These are phyloP conservation scores for Iguana delicatissima DNA, from an alignment of 2,797 vertebrate species.

Conservation along the genomic window DNA sequence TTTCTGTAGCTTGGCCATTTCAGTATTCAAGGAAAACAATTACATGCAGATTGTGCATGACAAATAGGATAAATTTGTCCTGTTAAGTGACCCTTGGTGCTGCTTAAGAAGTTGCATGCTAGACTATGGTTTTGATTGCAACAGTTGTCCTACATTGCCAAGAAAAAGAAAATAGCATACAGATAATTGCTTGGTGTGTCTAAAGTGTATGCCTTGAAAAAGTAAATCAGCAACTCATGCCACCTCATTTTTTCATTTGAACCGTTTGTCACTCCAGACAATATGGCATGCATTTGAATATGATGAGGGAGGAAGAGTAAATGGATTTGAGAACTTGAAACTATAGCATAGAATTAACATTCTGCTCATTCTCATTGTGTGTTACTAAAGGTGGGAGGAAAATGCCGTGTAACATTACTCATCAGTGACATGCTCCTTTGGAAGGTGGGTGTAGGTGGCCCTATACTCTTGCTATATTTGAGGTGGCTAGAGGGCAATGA, in stretches of 20 bases:
- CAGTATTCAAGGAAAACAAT: not conserved
- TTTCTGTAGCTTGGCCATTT: not conserved
- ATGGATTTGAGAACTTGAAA: no score
- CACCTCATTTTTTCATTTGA: not conserved
- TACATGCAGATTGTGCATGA: not conserved
- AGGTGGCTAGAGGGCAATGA: no score
- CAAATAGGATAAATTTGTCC: not conserved
- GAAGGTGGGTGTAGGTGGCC: no score
- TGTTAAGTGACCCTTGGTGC: not conserved
- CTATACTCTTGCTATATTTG: no score
- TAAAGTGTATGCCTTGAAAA: not conserved
- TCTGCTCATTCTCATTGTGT: no score
- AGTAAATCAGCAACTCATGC: no score
- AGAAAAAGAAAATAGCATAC: not conserved
- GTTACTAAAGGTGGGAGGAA: no score
- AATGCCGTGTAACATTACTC: no score
- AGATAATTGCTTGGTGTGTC: not conserved
- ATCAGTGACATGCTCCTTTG: no score
- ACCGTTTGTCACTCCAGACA: not conserved
- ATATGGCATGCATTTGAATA: not conserved
- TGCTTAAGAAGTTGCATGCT: not conserved
- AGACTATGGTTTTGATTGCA: not conserved
- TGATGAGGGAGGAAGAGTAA: not conserved
- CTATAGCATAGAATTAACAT: no score
- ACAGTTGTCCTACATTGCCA: not conserved